A percentile compares a stretch with the other conserved stretches of the same genome.
Evolutionary conservation across 2,113 vertebrate genomes (phyloP).

Genomic region (Naja naja): DNA sequence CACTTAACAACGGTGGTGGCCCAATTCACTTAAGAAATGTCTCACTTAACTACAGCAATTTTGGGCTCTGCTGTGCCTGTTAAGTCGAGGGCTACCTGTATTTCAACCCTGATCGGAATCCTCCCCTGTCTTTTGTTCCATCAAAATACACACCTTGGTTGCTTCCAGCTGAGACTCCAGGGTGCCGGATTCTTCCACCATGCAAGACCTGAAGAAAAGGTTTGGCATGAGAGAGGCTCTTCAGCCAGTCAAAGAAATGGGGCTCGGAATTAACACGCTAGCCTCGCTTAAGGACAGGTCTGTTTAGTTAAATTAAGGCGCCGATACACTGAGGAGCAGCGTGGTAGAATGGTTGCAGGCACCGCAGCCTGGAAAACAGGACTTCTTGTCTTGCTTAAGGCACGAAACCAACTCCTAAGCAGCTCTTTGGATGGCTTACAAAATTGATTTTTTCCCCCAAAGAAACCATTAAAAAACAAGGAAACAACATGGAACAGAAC

Average conservation of each 20-base stretch:
- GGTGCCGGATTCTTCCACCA: conserved; percentile 97
- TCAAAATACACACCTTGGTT: conserved; percentile 82
- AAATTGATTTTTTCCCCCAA: background rate
- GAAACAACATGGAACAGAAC: background rate
- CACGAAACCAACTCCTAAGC: background rate
- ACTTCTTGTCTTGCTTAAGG: background rate
- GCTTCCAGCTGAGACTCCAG: conserved; percentile 96
- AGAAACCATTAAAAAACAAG: background rate
- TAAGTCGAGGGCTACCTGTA: too few relatives aligned
- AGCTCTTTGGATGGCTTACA: background rate
- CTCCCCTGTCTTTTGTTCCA: background rate
- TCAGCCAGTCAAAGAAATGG: background rate
- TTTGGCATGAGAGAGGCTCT: conserved; percentile 44
- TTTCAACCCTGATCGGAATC: background rate
- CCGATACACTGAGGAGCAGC: background rate
- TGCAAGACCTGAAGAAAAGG: conserved; percentile 86
- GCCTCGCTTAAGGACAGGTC: background rate
- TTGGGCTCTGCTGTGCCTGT: too few relatives aligned
- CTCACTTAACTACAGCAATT: too few relatives aligned
- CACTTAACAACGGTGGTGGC: too few relatives aligned
- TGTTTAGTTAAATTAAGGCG: background rate
- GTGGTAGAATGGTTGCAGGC: background rate
- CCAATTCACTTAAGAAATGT: too few relatives aligned
- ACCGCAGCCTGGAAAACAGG: background rate
- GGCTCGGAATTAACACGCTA: conserved; percentile 47